Evolutionary conservation across 2,888 invertebrate species (phyloP), one percentile per base, ranked within the genome.

Genomic region (Belgica antarctica): DNA sequence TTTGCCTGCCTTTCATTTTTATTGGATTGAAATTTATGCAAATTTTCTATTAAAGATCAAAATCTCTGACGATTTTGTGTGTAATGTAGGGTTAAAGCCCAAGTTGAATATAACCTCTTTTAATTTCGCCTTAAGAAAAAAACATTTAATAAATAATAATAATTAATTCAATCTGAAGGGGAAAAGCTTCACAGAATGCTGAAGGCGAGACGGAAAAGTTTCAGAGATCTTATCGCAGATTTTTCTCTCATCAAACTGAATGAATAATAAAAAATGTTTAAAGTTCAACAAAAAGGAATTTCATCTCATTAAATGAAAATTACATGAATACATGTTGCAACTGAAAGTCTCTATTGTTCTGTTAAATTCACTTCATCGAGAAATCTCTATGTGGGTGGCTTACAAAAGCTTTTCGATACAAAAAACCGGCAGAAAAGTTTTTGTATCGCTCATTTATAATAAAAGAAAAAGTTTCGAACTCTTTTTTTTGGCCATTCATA

Each of bases 1-100:
- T 41, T 41, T 15, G 41, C 12, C 15, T 52, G n/a, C 7, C 52
- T 52, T 52, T 52, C 52, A 52, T 52, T n/a, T n/a, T 41, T 34
- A 52, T 22, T 31, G 52, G 34, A 17, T 34, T 31, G 27, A 62
- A 36, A 62, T 62, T 62, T 34, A 62, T 62, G 62, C 34, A 61
- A 61, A 61, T 61, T 61, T 61, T 52, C 52, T 12, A 52, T 52
- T 22, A 10, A 10, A 59, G 27, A 59, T 59, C 27, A 62, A n/a
- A 62, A 22, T 62, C 17, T 19, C 17, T 19, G 19, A n/a, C n/a
- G 25, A 62, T n/a, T n/a, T n/a, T n/a, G n/a, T 31, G 62, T 34
- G 62, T 62, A 62, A 62, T 62, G 62, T 19, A 62, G 62, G 62
- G 62, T 62, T 62, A 62, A 62, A 62, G 62, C 34, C 34, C 22